Conservation (phyloP, 2,113 vertebrate species). For the Acanthisitta chloris region DNA sequence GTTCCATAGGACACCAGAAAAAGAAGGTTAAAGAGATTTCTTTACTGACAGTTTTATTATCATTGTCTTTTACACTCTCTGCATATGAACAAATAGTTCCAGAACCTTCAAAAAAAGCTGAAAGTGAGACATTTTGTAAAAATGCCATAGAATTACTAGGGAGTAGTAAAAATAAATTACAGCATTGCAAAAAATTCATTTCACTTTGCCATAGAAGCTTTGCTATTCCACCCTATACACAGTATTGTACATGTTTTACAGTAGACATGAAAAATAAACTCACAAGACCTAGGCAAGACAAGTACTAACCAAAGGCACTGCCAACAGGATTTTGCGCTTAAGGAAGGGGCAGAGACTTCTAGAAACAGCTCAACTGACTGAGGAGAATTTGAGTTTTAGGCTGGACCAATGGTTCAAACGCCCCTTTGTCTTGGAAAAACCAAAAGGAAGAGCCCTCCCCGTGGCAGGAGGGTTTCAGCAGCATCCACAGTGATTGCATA, state of each 20-base stretch:
- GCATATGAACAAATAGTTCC: constrained; percentile 11
- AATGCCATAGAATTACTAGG: constrained; percentile 36
- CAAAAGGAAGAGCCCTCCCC: constrained; percentile 42
- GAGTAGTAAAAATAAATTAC: constrained; percentile 72
- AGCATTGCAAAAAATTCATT: constrained; percentile 52
- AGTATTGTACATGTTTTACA: constrained; percentile 63
- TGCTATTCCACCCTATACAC: constrained; percentile 64
- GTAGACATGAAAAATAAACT: constrained; percentile 43
- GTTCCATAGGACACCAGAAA: not conserved
- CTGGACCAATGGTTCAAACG: not conserved
- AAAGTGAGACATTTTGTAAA: constrained; percentile 37
- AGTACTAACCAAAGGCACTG: constrained; percentile 72
- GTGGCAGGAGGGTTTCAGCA: constrained; percentile 68
- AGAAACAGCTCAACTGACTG: not conserved
- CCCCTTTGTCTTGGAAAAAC: not conserved
- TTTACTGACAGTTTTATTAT: constrained; percentile 45
- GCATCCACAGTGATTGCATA: constrained; percentile 71
- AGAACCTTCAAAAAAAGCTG: constrained; percentile 42
- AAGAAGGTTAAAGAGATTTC: not conserved
- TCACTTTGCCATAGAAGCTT: constrained; percentile 70
- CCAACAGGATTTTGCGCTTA: constrained; percentile 48
- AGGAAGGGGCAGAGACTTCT: not conserved
- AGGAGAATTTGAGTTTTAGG: not conserved
- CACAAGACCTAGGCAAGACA: constrained; percentile 23
- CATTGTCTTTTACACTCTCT: constrained; percentile 27